Base-by-base conservation (phyloP, 2,797 vertebrate genomes). In the Leptodactylus fallax region DNA sequence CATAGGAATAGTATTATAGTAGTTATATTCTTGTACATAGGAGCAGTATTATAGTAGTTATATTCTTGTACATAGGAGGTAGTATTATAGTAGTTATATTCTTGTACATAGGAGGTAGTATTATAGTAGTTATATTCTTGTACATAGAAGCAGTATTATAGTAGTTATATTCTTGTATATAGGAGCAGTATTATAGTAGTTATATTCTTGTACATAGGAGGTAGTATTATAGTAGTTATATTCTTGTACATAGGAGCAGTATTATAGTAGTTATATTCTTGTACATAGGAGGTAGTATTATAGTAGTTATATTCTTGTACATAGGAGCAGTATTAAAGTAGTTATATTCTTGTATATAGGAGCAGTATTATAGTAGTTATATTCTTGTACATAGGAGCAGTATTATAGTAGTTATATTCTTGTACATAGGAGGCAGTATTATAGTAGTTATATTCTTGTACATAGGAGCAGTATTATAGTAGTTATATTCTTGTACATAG, bases 61-160 rank as follows among this genome's bases (percentile, higher is more conserved):
- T 36, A 36, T 36, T 36, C 36, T 36, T 36, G 36, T 36, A 36
- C 36, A 36, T 25, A 67, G 3, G 11, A n/a, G 8, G 65, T 23
- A 67, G 65, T 25, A 67, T 67, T 67, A 67, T 67, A 67, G 65
- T 67, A 67, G 65, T 67, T 67, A 67, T 67, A 67, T 67, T 67
- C 65, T 67, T 67, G 65, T 67, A 67, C 11, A 67, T 53, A 53
- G 51, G 51, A 53, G 51, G 51, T 6, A 45, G 67, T 45, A 45
- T 71, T 71, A 71, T 45, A 71, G 25, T 71, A 45, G 67, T 71
- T 71, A 71, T 69, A 69, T 69, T 69, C 67, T 36, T 69, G 67
- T 19, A 47, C 16, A 72, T 72, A 47, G 69, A 23, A 36, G 36
- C 4, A 36, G 36, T 36, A 36, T 36, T 36, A 36, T 36, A 36